Conservation (phyloP, 2,797 vertebrate species). For the Gobio occitaniae region DNA sequence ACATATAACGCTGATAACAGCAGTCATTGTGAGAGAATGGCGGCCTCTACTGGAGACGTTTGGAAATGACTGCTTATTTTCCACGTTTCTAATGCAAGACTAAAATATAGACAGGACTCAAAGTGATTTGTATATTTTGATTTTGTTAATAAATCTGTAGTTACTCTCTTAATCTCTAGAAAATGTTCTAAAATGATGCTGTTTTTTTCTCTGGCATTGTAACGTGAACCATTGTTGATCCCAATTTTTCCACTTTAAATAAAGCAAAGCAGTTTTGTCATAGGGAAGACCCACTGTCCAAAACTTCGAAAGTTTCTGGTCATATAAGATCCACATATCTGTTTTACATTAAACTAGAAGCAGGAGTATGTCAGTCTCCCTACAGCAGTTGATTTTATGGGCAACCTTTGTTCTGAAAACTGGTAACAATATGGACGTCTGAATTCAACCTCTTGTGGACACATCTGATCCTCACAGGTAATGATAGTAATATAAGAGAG, state of each 20-base stretch:
- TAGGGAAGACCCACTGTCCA: background rate
- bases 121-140: background rate
- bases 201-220: background rate
- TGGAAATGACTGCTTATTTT: background rate
- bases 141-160: background rate
- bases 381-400: too few relatives aligned
- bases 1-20: background rate
- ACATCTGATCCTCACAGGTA: background rate
- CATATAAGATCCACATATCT: too few relatives aligned
- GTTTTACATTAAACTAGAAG: too few relatives aligned
- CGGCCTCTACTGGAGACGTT: background rate
- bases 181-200: background rate
- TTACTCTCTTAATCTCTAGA: background rate
- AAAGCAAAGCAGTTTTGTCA: background rate
- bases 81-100: background rate
- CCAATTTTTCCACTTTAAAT: background rate
- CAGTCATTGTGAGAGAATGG: background rate
- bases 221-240: background rate
- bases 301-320: background rate
- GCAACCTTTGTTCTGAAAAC: background rate
- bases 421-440: background rate
- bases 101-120: background rate
- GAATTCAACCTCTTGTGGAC: background rate
- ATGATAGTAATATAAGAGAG: too few relatives aligned
- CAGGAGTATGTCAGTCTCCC: too few relatives aligned